phyloP scores from a whole-genome alignment of 2,113 vertebrate species.

The Chaetodon auriga region DNA sequence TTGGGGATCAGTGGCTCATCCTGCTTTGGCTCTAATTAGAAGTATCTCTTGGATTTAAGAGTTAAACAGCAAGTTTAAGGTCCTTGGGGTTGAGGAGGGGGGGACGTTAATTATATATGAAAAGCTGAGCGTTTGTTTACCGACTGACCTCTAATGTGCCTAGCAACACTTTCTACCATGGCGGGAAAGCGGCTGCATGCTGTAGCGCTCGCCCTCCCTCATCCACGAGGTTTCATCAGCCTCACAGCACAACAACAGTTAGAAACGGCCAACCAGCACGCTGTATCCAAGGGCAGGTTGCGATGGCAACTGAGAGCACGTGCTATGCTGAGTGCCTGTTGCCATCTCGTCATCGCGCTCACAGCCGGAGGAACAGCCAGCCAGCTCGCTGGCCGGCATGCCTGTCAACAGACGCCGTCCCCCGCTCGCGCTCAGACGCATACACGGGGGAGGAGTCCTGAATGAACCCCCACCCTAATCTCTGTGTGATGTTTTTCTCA shows the following conservation, averaged over 20 bases:
- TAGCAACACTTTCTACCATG: conserved; percentile 78
- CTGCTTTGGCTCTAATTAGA: conserved; percentile 52
- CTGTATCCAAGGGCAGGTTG: conserved; percentile 86
- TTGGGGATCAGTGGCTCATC: conserved; percentile 54
- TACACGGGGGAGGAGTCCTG: conserved; percentile 58
- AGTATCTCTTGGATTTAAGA: conserved; percentile 44
- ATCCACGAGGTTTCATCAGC: conserved; percentile 80
- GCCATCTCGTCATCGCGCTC: conserved; percentile 80
- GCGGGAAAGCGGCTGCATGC: conserved; percentile 46
- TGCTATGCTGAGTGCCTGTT: conserved; percentile 81
- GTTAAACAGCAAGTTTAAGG: conserved; percentile 41
- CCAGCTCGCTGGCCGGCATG: conserved; percentile 68
- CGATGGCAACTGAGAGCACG: conserved; percentile 83
- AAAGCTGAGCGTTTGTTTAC: conserved; percentile 69
- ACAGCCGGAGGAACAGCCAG: conserved; percentile 71
- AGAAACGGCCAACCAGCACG: conserved; percentile 84
- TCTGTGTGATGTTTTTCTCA: conserved; percentile 76
- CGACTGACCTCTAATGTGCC: conserved; percentile 69
- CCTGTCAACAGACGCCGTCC: conserved; percentile 68
- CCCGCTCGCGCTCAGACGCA: conserved; percentile 38
- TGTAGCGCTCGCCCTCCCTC: conserved; percentile 64
- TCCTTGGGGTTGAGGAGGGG: background rate
- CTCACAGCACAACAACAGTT: conserved; percentile 81
- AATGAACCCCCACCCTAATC: conserved; percentile 68
- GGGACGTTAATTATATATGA: conserved; percentile 16